Evolutionary conservation across 2,888 invertebrate genomes (phyloP).

Genomic region (Pristionchus entomophagus): DNA sequence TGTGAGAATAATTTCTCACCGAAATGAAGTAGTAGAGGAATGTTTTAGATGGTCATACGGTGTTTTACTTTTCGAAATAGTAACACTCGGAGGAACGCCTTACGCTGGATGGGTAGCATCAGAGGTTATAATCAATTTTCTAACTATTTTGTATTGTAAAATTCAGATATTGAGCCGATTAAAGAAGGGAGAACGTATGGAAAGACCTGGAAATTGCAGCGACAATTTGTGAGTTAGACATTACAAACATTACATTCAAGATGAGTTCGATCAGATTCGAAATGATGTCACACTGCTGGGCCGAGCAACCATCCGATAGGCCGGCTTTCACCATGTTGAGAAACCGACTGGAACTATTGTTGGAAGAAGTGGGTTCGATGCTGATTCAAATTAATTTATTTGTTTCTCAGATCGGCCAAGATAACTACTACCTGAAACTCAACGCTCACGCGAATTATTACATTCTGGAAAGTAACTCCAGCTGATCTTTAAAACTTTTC

Average conservation of each 20-base stretch:
- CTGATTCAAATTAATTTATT: no score
- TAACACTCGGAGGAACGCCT: conserved; percentile 3
- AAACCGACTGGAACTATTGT: not conserved
- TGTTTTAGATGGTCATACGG: conserved; percentile 37
- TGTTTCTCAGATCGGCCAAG: not conserved
- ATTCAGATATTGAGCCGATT: not conserved
- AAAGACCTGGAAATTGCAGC: not conserved
- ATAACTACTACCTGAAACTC: conserved; percentile 23
- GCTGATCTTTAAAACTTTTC: no score
- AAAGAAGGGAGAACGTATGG: not conserved
- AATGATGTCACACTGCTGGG: not conserved
- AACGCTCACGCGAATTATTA: not conserved
- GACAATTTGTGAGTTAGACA: not conserved
- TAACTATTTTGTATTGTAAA: not conserved
- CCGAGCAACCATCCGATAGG: not conserved
- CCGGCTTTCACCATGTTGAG: not conserved
- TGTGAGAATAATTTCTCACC: not conserved
- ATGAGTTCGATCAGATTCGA: not conserved
- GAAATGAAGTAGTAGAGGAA: not conserved
- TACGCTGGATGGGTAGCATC: not conserved
- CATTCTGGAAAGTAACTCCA: not conserved
- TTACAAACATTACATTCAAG: no score
- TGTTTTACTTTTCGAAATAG: not conserved
- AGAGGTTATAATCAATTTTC: not conserved
- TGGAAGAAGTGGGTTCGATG: not conserved